These are phyloP conservation scores for Paracentrotus lividus DNA, from an alignment of 53 echinoderm and acorn worm species.

Conservation along the genomic window DNA sequence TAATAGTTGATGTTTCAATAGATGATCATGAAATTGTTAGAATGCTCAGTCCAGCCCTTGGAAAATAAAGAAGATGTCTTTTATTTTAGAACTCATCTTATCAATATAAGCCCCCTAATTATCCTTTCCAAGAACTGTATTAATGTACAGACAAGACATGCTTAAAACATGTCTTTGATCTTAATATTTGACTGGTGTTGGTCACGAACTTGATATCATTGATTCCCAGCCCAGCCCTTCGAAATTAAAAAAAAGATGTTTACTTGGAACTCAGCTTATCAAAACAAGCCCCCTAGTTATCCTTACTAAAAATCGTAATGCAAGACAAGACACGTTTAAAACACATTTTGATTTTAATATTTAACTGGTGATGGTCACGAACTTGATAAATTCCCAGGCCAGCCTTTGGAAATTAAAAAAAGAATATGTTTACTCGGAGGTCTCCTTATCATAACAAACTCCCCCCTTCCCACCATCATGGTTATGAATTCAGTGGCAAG, in stretches of 20 bases:
- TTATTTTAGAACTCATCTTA: not conserved
- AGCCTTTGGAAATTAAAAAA: not conserved
- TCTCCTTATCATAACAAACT: conserved; percentile 45
- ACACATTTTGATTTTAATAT: not conserved
- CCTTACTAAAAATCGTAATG: too few relatives aligned
- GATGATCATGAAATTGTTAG: not conserved
- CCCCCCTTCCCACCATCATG: not conserved
- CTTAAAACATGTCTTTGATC: too few relatives aligned
- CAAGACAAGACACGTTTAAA: too few relatives aligned
- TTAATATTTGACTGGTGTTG: too few relatives aligned
- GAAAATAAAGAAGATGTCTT: not conserved
- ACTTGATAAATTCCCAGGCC: conserved; percentile 19
- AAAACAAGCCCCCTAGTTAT: too few relatives aligned
- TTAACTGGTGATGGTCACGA: not conserved
- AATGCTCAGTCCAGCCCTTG: not conserved
- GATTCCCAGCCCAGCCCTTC: too few relatives aligned
- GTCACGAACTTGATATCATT: too few relatives aligned
- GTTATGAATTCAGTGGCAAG: conserved; percentile 35
- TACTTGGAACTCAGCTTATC: too few relatives aligned
- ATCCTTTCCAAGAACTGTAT: too few relatives aligned
- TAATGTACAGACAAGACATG: too few relatives aligned
- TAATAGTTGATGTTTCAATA: not conserved
- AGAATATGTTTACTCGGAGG: not conserved
- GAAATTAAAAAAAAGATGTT: too few relatives aligned
- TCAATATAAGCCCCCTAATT: conserved; percentile 40